Conservation (phyloP, 1,140 invertebrate species). For the Drosophila persimilis region DNA sequence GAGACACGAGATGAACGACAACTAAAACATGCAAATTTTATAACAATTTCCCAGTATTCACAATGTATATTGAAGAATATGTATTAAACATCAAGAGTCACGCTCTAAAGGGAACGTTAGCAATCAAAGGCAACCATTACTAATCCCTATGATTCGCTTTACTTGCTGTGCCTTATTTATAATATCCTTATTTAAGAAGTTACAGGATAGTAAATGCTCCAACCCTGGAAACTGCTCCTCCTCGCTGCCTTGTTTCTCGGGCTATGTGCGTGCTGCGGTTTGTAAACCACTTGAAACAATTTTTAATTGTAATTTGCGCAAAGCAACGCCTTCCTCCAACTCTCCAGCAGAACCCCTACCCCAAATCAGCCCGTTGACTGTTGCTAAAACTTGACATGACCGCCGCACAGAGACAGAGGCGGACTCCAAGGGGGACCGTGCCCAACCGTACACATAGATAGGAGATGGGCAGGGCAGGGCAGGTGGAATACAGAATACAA, state of each 20-base stretch:
- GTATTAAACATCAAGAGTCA: too few relatives aligned
- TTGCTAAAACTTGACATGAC: conserved; percentile 42
- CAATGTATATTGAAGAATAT: too few relatives aligned
- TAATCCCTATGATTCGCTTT: too few relatives aligned
- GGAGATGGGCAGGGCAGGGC: conserved; percentile 12
- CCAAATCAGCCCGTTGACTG: conserved; percentile 1
- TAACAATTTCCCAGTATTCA: too few relatives aligned
- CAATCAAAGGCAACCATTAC: too few relatives aligned
- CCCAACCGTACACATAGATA: too few relatives aligned
- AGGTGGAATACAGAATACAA: background rate
- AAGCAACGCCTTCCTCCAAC: conserved; percentile 59
- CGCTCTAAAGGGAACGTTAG: too few relatives aligned
- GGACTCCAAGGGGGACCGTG: background rate
- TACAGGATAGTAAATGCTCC: conserved; percentile 5
- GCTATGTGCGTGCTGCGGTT: conserved; percentile 69
- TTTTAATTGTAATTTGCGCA: conserved; percentile 80
- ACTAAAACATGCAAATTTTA: too few relatives aligned
- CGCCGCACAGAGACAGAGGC: conserved; percentile 17
- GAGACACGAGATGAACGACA: too few relatives aligned
- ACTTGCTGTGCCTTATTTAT: too few relatives aligned
- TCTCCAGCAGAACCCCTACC: conserved; percentile 5
- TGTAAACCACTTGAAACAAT: conserved; percentile 81
- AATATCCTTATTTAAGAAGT: too few relatives aligned
- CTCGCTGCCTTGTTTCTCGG: conserved; percentile 27
- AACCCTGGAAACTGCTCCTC: conserved; percentile 33